A percentile compares a stretch with the other conserved stretches of the same genome.
Conservation (phyloP, 2,113 vertebrate genomes). For the Tragelaphus imberbis region DNA sequence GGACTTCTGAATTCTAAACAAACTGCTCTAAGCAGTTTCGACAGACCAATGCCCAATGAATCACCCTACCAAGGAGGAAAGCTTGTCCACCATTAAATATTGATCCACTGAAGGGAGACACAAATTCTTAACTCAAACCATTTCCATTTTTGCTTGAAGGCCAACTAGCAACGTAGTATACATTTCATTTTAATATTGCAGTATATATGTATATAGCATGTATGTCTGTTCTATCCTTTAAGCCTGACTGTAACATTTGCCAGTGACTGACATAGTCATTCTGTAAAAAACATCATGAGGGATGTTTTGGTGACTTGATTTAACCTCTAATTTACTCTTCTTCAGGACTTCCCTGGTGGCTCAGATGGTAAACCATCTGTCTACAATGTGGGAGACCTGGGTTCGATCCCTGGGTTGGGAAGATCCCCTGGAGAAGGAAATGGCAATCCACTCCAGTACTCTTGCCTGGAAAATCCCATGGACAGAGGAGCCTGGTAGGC, state of each 20-base stretch:
- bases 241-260: background rate
- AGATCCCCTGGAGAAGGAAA: too few species aligned
- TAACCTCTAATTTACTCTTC: background rate
- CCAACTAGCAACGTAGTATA: background rate
- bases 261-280: background rate
- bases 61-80: background rate
- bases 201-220: background rate
- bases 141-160: background rate
- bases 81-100: background rate
- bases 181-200: background rate
- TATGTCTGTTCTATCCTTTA: background rate
- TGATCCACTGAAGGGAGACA: background rate
- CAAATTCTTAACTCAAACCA: slow-evolving; percentile 19
- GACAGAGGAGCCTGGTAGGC: too few species aligned
- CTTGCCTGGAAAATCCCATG: too few species aligned
- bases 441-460: too few species aligned
- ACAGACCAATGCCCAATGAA: background rate
- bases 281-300: background rate
- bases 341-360: background rate
- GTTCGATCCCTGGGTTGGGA: too few species aligned
- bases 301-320: background rate
- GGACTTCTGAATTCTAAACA: background rate
- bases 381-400: too few species aligned
- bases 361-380: too few species aligned
- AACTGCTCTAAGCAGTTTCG: slow-evolving; percentile 5